Evolutionary conservation across 2,888 invertebrate species (phyloP).

Genomic region (Sinodicranocentrus sp.): DNA sequence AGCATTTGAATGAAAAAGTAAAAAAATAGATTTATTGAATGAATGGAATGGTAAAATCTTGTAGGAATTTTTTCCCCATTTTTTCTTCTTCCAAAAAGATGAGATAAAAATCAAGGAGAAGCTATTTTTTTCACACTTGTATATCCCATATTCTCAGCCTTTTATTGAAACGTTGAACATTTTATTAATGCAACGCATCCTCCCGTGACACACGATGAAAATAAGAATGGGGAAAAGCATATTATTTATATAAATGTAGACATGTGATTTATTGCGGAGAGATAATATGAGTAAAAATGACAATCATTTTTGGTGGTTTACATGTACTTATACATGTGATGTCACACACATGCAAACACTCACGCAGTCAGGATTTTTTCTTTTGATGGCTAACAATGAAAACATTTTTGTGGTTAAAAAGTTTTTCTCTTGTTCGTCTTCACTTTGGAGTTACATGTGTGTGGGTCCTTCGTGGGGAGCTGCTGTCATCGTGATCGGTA

Average conservation of each 20-base stretch:
- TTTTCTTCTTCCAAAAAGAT: too few species aligned
- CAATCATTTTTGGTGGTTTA: conserved; percentile 12
- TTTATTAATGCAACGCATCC: background rate
- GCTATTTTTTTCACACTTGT: too few species aligned
- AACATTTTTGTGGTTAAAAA: conserved; percentile 3
- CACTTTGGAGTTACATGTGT: background rate
- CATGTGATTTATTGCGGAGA: conserved; percentile 42
- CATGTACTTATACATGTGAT: conserved; percentile 3
- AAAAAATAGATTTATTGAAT: too few species aligned
- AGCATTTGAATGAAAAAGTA: too few species aligned
- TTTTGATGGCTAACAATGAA: background rate
- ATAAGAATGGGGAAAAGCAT: conserved; percentile 5
- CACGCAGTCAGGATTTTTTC: background rate
- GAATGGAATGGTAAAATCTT: too few species aligned
- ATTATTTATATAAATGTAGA: background rate
- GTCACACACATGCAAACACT: background rate
- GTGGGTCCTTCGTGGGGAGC: background rate
- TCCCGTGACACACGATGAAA: background rate
- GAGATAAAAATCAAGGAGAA: too few species aligned
- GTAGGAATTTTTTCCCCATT: too few species aligned
- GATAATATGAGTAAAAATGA: conserved; percentile 26
- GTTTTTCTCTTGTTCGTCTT: background rate
- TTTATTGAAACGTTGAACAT: conserved; percentile 12
- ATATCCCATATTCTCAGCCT: too few species aligned
- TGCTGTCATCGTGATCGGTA: conserved; percentile 41